A percentile compares a stretch with the other conserved stretches of the same genome.
phyloP scores from a whole-genome alignment of 2,113 vertebrate species.

The Hippocampus guttulatus region DNA sequence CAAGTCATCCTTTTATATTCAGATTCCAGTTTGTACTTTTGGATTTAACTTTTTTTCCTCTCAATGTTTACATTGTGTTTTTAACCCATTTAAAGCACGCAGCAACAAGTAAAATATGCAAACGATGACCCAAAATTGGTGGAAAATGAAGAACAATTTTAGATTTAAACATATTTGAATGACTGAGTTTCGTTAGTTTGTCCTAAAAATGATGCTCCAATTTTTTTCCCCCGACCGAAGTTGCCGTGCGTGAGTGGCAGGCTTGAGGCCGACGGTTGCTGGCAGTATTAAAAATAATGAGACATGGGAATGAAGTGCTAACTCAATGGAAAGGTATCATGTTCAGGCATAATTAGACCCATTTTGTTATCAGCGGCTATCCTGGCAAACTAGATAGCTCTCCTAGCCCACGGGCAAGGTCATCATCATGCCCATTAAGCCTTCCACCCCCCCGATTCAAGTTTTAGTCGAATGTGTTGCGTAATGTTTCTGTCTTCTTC shows the following conservation, averaged over 20 bases:
- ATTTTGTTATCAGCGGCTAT: too few species aligned
- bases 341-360: too few species aligned
- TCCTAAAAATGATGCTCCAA: neutral
- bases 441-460: too few species aligned
- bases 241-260: conserved; percentile 5
- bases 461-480: too few species aligned
- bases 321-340: too few species aligned
- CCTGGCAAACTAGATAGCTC: too few species aligned
- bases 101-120: neutral
- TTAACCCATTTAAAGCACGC: neutral
- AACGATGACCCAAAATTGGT: neutral
- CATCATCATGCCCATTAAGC: too few species aligned
- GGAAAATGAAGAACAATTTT: neutral
- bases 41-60: neutral
- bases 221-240: conserved; percentile 11
- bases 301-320: too few species aligned
- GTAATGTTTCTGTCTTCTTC: too few species aligned
- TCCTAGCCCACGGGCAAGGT: too few species aligned
- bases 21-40: neutral
- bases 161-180: neutral
- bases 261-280: conserved; percentile 13
- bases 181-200: too few species aligned
- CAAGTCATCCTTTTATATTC: neutral
- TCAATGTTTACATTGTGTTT: neutral
- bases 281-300: conserved; percentile 31